Conservation (phyloP, 2,113 vertebrate genomes). For the Phylloscopus whistleri region DNA sequence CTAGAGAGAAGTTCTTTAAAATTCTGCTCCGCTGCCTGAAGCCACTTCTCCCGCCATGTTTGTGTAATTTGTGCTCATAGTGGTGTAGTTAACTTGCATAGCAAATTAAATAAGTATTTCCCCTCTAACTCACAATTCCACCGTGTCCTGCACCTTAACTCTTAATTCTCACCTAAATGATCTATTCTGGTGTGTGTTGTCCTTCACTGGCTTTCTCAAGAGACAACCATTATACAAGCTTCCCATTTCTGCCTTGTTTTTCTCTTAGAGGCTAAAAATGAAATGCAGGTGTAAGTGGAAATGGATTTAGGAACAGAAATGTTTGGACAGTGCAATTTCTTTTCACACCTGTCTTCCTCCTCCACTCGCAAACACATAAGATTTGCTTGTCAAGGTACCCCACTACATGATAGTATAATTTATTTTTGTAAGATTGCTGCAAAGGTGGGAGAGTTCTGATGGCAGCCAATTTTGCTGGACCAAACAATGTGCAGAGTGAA, state of each 20-base stretch:
- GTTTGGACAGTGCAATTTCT: neutral
- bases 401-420: neutral
- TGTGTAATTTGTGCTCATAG: neutral
- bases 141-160: neutral
- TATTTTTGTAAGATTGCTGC: neutral
- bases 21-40: neutral
- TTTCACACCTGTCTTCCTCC: neutral
- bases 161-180: neutral
- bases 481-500: neutral
- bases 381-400: neutral
- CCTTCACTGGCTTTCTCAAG: neutral
- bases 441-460: neutral
- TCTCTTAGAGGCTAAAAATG: neutral
- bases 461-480: neutral
- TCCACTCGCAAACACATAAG: neutral
- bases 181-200: neutral
- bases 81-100: neutral
- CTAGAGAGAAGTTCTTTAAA: neutral
- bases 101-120: neutral
- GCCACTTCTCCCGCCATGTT: neutral
- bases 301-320: neutral
- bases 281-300: neutral
- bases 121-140: neutral
- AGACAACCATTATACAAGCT: neutral
- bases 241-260: neutral